Conservation (phyloP, 2,113 vertebrate genomes). For the Felis chaus region DNA sequence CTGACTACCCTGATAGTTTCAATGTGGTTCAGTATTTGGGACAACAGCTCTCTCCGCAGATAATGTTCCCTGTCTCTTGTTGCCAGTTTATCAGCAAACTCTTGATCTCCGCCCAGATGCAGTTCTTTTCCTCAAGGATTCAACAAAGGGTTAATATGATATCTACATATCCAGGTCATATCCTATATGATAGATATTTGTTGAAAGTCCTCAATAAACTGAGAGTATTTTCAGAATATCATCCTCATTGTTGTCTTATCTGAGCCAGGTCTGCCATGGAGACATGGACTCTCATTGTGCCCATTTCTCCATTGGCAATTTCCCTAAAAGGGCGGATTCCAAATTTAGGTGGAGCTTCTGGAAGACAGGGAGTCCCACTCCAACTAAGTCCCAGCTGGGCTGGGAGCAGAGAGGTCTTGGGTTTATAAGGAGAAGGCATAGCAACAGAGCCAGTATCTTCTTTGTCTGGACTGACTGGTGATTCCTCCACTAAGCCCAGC, state of each 20-base stretch:
- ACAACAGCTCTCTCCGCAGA: neutral
- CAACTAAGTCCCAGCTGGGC: neutral
- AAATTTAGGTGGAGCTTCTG: neutral
- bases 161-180: neutral
- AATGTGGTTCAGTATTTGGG: neutral
- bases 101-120: neutral
- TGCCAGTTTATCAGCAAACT: neutral
- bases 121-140: neutral
- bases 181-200: neutral
- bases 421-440: neutral
- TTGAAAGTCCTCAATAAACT: neutral
- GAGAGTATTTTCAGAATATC: neutral
- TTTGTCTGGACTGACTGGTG: neutral
- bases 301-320: neutral
- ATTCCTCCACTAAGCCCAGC: neutral
- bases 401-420: neutral
- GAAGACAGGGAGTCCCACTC: neutral
- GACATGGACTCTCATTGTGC: neutral
- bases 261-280: neutral
- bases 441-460: neutral
- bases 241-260: neutral
- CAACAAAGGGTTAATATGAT: neutral
- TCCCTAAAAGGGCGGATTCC: neutral
- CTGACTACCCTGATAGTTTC: neutral
- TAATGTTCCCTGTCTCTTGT: neutral